phyloP scores from a whole-genome alignment of 2,888 invertebrate genomes.

The Diloba caeruleocephala region DNA sequence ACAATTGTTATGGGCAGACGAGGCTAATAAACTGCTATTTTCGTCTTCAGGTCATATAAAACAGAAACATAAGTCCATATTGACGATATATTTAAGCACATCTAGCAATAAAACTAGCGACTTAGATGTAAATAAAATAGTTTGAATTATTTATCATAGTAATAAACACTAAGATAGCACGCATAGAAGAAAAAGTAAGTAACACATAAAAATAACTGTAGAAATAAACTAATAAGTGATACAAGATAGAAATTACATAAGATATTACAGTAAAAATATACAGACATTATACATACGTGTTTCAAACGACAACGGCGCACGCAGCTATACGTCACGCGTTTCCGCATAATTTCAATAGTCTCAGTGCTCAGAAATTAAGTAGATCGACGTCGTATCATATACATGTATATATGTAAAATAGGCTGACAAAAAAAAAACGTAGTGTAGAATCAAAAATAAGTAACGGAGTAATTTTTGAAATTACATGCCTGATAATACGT shows the following conservation, averaged over 20 bases:
- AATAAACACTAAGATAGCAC: conserved; percentile 21
- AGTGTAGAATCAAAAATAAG: too few species aligned
- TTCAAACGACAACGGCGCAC: conserved; percentile 40
- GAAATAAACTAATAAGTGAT: conserved; percentile 40
- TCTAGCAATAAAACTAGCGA: conserved; percentile 25
- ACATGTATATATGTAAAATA: neutral
- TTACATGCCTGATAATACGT: too few species aligned
- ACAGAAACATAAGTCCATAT: too few species aligned
- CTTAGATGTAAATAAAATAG: conserved; percentile 50
- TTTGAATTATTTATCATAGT: conserved; percentile 7
- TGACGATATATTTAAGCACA: conserved; percentile 36
- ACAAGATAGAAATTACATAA: conserved; percentile 54
- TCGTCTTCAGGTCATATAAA: too few species aligned
- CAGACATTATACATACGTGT: conserved; percentile 50
- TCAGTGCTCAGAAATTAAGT: conserved; percentile 34
- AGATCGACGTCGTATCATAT: conserved; percentile 12
- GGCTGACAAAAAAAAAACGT: too few species aligned
- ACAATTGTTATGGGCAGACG: too few species aligned
- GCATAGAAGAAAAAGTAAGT: conserved; percentile 12
- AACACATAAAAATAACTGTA: conserved; percentile 42
- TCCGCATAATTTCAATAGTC: conserved; percentile 48
- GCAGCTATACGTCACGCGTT: conserved; percentile 43
- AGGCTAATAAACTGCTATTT: too few species aligned
- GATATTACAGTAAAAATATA: conserved; percentile 47
- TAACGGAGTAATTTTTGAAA: too few species aligned